Percentiles rank a stretch among this genome's conserved stretches.
phyloP scores from a whole-genome alignment of 1,140 invertebrate species.

The Drosophila pruinosa region DNA sequence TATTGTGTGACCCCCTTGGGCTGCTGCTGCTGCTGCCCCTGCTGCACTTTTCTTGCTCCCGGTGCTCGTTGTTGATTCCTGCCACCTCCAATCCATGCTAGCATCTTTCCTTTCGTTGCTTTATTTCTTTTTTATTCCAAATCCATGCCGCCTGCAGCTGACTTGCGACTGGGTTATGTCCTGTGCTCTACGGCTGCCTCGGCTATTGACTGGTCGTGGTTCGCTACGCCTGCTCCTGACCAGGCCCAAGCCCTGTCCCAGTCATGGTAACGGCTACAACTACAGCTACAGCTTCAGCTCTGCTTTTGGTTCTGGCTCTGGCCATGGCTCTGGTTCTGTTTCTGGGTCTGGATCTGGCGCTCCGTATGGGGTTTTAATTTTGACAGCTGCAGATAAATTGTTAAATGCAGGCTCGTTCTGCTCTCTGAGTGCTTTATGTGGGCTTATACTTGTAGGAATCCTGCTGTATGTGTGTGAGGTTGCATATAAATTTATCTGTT shows the following conservation, averaged over 20 bases:
- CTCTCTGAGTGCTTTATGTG: slow-evolving; percentile 77
- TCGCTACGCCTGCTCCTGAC: slow-evolving; percentile 50
- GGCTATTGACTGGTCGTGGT: slow-evolving; percentile 76
- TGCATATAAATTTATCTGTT: slow-evolving; percentile 76
- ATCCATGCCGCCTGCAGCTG: slow-evolving; percentile 76
- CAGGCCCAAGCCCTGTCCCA: not conserved
- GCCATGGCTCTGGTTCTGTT: slow-evolving; percentile 28
- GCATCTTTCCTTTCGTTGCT: slow-evolving; percentile 15
- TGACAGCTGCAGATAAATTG: slow-evolving; percentile 82
- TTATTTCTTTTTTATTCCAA: slow-evolving; percentile 47
- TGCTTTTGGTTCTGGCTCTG: slow-evolving; percentile 43
- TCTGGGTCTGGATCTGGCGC: slow-evolving; percentile 39
- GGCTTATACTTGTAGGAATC: slow-evolving; percentile 67
- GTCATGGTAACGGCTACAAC: slow-evolving; percentile 11
- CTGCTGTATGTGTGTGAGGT: slow-evolving; percentile 33
- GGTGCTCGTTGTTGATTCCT: slow-evolving; percentile 19
- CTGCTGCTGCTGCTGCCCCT: slow-evolving; percentile 24
- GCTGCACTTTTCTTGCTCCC: slow-evolving; percentile 17
- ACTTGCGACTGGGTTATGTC: slow-evolving; percentile 71
- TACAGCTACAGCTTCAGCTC: too few species aligned
- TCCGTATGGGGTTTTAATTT: slow-evolving; percentile 81
- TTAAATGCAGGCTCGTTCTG: slow-evolving; percentile 78
- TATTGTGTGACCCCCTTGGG: slow-evolving; percentile 70
- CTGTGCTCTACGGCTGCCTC: slow-evolving; percentile 64
- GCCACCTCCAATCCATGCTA: slow-evolving; percentile 24